Percentiles rank a stretch among this genome's conserved stretches.
phyloP scores from a whole-genome alignment of 1,140 invertebrate species.

The Scaptodrosophila lebanonensis region DNA sequence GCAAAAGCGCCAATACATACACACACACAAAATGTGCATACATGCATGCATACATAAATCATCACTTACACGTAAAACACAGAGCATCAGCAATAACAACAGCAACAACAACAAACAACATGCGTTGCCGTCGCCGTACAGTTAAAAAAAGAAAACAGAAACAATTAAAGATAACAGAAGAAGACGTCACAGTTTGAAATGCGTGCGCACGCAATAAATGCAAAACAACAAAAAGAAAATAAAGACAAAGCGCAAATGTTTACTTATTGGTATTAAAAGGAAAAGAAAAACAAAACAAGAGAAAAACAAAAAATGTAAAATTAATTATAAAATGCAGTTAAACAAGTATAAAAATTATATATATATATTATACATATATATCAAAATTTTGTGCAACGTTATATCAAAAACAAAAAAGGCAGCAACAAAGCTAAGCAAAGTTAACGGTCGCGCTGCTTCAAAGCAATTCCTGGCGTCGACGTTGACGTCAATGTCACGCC shows the following conservation, averaged over 20 bases:
- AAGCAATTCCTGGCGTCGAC: constrained; percentile 8
- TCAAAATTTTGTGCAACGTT: constrained; percentile 69
- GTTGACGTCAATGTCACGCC: constrained; percentile 11
- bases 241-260: constrained; percentile 6
- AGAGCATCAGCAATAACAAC: not conserved
- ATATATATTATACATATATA: constrained; percentile 43
- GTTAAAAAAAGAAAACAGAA: not conserved
- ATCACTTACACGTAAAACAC: constrained; percentile 14
- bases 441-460: constrained; percentile 5
- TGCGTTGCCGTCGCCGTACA: not conserved
- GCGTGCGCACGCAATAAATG: constrained; percentile 10
- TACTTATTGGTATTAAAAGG: constrained; percentile 45
- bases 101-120: constrained; percentile 17
- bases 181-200: constrained; percentile 4
- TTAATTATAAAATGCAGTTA: constrained; percentile 51
- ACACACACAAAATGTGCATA: constrained; percentile 4
- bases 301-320: constrained; percentile 23
- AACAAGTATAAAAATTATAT: constrained; percentile 32
- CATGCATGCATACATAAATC: not conserved
- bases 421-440: constrained; percentile 14
- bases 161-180: constrained; percentile 5
- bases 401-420: constrained; percentile 52
- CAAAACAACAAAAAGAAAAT: not conserved
- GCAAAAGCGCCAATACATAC: constrained; percentile 18
- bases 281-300: constrained; percentile 1